Percentiles rank a stretch among this genome's conserved stretches.
Conservation (phyloP, 1,140 invertebrate species). For the Scaptomyza graminum region DNA sequence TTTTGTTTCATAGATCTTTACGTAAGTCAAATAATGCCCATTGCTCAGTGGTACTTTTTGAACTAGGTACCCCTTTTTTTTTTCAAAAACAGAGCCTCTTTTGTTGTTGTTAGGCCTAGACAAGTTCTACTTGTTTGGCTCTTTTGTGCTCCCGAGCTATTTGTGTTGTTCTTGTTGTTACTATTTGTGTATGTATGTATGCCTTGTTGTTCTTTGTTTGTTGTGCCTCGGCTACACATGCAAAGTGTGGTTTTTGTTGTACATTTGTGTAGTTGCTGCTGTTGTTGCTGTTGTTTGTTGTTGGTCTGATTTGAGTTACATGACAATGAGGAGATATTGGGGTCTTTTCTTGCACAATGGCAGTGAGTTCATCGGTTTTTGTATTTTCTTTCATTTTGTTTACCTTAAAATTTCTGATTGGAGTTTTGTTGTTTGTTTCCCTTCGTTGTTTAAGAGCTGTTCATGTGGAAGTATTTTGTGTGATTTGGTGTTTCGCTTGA, state of each 20-base stretch:
- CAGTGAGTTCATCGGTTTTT: conserved; percentile 69
- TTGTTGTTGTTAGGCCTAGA: conserved; percentile 65
- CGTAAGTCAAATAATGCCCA: too few relatives aligned
- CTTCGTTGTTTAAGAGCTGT: background rate
- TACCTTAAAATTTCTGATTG: conserved; percentile 35
- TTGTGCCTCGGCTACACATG: conserved; percentile 58
- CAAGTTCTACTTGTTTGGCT: conserved; percentile 76
- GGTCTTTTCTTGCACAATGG: conserved; percentile 54
- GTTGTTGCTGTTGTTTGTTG: conserved; percentile 26
- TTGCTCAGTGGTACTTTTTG: background rate
- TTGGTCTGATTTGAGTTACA: conserved; percentile 64
- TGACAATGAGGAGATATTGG: conserved; percentile 73
- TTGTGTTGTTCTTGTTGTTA: conserved; percentile 17
- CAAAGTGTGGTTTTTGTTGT: conserved; percentile 77
- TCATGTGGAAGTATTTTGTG: conserved; percentile 23
- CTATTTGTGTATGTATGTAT: conserved; percentile 28
- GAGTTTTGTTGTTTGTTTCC: conserved; percentile 19
- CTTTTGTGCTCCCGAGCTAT: conserved; percentile 43
- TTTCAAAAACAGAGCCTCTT: conserved; percentile 25
- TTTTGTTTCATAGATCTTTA: too few relatives aligned
- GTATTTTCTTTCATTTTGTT: conserved; percentile 17
- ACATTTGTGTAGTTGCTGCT: conserved; percentile 17
- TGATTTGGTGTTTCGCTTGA: conserved; percentile 20
- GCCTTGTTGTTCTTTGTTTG: conserved; percentile 52
- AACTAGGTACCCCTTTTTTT: conserved; percentile 12